Conservation (phyloP, 2,113 vertebrate genomes). For the Mesembrinibis cayennensis region DNA sequence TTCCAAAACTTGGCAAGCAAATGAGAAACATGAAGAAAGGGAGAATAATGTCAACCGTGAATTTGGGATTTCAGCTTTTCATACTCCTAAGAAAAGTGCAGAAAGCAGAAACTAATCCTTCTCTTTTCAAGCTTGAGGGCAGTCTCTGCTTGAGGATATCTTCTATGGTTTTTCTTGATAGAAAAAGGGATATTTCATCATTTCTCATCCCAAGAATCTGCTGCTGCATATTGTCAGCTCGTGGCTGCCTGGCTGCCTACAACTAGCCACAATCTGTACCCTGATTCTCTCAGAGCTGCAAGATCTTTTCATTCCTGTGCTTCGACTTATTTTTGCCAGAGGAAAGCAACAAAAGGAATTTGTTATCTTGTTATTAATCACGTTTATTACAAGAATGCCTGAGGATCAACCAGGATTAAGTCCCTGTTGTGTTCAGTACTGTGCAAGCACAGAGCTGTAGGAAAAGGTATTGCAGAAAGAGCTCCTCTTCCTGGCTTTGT, state of each 20-base stretch:
- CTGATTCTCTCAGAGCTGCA: not conserved
- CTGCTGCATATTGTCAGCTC: not conserved
- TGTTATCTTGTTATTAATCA: not conserved
- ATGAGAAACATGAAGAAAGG: not conserved
- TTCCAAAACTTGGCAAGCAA: not conserved
- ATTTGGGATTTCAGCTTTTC: not conserved
- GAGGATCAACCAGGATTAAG: not conserved
- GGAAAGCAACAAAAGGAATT: not conserved
- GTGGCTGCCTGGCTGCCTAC: not conserved
- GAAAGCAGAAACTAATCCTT: not conserved
- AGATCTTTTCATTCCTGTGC: not conserved
- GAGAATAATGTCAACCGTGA: not conserved
- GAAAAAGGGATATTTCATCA: not conserved
- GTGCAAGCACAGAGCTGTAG: not conserved
- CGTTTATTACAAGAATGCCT: not conserved
- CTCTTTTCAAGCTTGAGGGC: not conserved
- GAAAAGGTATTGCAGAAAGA: not conserved
- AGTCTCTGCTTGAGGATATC: not conserved
- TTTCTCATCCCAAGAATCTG: not conserved
- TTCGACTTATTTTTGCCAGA: not conserved
- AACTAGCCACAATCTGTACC: not conserved
- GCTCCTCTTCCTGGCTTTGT: not conserved
- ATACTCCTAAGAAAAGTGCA: not conserved
- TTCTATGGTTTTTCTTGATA: not conserved
- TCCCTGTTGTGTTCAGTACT: not conserved